These are phyloP conservation scores for Brachyistius frenatus DNA, from an alignment of 2,113 vertebrate species.

Conservation along the genomic window DNA sequence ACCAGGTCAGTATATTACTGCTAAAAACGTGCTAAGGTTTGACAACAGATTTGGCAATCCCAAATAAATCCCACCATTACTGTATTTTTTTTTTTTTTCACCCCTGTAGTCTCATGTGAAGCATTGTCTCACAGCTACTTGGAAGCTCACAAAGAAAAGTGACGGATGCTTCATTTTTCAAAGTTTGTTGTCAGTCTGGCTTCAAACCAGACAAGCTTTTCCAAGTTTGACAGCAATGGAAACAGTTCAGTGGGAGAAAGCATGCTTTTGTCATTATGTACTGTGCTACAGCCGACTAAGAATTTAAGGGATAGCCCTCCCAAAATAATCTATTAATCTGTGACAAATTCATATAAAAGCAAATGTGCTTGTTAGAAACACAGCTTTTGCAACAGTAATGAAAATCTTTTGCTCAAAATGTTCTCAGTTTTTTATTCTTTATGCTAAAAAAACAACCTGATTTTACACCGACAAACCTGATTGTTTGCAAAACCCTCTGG, in stretches of 20 bases:
- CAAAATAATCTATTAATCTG: not conserved
- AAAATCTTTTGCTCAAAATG: not conserved
- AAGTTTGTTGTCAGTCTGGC: conserved; percentile 51
- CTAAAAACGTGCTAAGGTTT: conserved; percentile 1
- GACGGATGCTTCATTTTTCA: conserved; percentile 54
- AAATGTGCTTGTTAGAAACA: not conserved
- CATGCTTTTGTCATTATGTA: conserved; percentile 54
- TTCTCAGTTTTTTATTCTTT: not conserved
- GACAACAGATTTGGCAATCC: conserved; percentile 24
- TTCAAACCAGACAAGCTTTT: conserved; percentile 25
- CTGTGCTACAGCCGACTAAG: not conserved
- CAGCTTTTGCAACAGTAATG: too few relatives aligned
- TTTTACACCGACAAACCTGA: conserved; percentile 5
- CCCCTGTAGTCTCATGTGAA: conserved; percentile 26
- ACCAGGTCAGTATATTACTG: not conserved
- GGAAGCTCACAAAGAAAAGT: conserved; percentile 35
- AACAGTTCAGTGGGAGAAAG: conserved; percentile 42
- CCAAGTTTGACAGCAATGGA: conserved; percentile 47
- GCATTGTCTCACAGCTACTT: conserved; percentile 51
- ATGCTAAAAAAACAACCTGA: not conserved
- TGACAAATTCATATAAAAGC: not conserved
- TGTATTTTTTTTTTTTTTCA: conserved; percentile 30
- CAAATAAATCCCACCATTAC: not conserved
- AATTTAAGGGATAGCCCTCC: conserved; percentile 1
- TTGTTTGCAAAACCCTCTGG: conserved; percentile 4